phyloP scores from a whole-genome alignment of 2,113 vertebrate genomes.

The Phoxinus phoxinus region DNA sequence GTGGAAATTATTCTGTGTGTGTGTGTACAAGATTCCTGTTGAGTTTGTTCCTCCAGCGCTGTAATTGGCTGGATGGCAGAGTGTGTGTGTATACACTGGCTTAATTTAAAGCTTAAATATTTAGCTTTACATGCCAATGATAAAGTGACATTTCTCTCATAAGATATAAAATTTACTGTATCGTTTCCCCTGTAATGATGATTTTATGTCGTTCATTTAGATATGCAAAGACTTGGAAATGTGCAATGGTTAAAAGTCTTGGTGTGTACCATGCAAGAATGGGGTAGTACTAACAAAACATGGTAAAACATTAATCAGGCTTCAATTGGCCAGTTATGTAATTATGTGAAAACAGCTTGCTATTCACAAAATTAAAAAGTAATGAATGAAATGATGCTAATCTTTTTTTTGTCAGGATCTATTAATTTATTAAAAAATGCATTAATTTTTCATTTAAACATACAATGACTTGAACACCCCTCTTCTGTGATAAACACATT shows the following conservation, averaged over 20 bases:
- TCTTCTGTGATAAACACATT: too few relatives aligned
- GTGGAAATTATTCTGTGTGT: constrained; percentile 2
- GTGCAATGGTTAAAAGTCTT: not conserved
- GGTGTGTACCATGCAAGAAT: not conserved
- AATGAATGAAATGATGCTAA: too few relatives aligned
- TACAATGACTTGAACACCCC: too few relatives aligned
- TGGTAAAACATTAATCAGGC: not conserved
- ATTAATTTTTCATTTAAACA: too few relatives aligned
- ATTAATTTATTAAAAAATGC: too few relatives aligned
- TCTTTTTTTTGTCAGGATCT: too few relatives aligned
- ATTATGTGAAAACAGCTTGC: not conserved
- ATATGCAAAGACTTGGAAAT: not conserved
- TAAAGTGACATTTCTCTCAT: not conserved
- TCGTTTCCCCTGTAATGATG: not conserved
- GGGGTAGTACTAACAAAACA: not conserved
- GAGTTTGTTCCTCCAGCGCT: not conserved
- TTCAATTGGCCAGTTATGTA: not conserved
- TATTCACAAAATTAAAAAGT: not conserved
- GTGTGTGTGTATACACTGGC: constrained; percentile 11
- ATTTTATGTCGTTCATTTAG: not conserved
- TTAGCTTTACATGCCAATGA: not conserved
- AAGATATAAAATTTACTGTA: not conserved
- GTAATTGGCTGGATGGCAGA: not conserved
- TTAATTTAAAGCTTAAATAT: constrained; percentile 46
- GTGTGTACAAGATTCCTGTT: constrained; percentile 26